Base-by-base conservation (phyloP, 2,113 vertebrate genomes). In the Odontophorus gujanensis region DNA sequence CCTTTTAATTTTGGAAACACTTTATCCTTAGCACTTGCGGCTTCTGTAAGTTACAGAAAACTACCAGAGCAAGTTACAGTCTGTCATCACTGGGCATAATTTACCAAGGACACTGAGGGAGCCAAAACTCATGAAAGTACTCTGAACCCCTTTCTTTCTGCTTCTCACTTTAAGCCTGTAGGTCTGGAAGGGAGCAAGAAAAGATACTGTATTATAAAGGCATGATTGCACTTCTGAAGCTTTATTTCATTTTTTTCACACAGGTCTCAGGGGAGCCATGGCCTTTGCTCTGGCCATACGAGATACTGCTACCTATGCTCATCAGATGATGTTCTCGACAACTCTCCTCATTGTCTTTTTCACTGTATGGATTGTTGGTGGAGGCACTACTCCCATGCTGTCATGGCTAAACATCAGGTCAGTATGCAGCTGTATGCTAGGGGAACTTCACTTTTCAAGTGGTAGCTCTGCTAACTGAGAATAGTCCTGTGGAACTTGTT, bases 261-360 rank as follows among this genome's bases (percentile, higher is more conserved):
- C 67, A 99, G 99, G 99, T 81, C 98, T 99, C 76, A 98, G 99
- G 18, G 99, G 99, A 83, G 99, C 99, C 3, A 99, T 99, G 99
- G 99, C 99, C 0, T 99, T 99, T 59, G 99, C 99, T 2, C 95
- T 99, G 94, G 98, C 99, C 42, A 99, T 99, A 95, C 98, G 99
- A 17, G 99, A 99, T 95, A 99, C 99, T 0, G 99, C 99, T 38
- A 99, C 99, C 21, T 99, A 99, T 21, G 98, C 99, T 3, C 98
- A 99, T 30, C 99, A 99, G 95, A 99, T 99, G 99, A 99, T 99
- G 98, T 99, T 99, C 98, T 99, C 99, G 22, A 99, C 99, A 68
- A 99, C 99, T 3, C 98, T 99, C 45, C 99, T 99, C 83, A 99
- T 99, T 0, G 99, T 99, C 95, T 99, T 99, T 97, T 99, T 99